These are phyloP conservation scores for Notarius quadriscutis DNA, from an alignment of 2,113 vertebrate genomes.

Conservation along the genomic window DNA sequence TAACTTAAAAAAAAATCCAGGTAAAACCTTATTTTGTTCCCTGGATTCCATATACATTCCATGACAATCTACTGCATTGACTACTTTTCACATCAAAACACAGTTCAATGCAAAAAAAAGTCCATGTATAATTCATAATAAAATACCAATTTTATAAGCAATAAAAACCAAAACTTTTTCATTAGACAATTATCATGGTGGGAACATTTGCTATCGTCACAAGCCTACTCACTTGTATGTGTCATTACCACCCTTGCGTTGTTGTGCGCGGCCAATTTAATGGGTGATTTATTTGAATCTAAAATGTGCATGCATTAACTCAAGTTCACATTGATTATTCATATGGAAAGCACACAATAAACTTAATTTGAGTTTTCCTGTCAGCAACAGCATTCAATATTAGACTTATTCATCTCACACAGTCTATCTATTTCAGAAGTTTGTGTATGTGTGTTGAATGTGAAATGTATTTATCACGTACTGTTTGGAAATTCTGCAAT, in stretches of 20 bases:
- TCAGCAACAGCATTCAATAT: neutral
- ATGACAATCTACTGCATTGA: neutral
- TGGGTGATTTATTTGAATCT: neutral
- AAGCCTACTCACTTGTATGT: neutral
- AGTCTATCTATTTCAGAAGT: neutral
- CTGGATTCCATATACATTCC: neutral
- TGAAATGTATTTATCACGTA: neutral
- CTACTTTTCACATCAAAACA: neutral
- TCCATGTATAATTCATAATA: neutral
- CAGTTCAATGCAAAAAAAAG: neutral
- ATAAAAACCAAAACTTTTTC: neutral
- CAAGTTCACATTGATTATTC: neutral
- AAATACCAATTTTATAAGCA: neutral
- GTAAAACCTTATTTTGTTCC: neutral
- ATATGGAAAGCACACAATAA: neutral
- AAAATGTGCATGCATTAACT: neutral
- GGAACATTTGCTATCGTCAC: neutral
- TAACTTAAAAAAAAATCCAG: neutral
- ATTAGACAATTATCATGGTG: neutral
- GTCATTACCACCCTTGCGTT: neutral
- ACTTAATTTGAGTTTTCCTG: neutral
- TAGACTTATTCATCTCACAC: neutral
- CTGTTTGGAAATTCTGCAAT: neutral
- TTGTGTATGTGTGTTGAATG: neutral
- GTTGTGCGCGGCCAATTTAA: neutral